These are phyloP conservation scores for Nycticryphes semicollaris DNA, from an alignment of 2,113 vertebrate species.

Conservation along the genomic window DNA sequence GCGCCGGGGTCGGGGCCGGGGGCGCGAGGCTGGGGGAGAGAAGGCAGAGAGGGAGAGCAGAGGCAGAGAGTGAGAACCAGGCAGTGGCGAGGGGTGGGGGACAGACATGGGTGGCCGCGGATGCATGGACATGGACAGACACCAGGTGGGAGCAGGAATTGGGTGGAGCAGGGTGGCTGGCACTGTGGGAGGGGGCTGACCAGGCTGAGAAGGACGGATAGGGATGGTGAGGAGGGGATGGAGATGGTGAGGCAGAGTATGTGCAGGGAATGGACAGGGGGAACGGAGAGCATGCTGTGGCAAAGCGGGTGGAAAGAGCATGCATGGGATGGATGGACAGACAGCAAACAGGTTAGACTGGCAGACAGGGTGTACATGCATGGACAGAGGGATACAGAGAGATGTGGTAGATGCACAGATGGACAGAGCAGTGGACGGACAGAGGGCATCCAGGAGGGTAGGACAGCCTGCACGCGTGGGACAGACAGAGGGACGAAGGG, in stretches of 20 bases:
- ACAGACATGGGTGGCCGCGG: not conserved
- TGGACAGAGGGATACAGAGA: not conserved
- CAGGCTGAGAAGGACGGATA: not conserved
- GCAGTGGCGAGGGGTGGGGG: not conserved
- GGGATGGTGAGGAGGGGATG: not conserved
- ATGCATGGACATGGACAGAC: not conserved
- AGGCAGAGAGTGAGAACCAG: not conserved
- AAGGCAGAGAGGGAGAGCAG: not conserved
- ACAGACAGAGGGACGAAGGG: not conserved
- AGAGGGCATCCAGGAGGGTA: not conserved
- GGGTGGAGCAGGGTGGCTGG: too few species aligned
- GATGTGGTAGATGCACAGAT: fast-evolving
- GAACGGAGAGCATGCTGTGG: too few species aligned
- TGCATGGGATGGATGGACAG: not conserved
- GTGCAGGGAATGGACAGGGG: too few species aligned
- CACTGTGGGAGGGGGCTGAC: not conserved
- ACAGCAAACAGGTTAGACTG: not conserved
- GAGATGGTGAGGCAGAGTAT: not conserved
- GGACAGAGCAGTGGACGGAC: not conserved
- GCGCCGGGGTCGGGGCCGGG: not conserved
- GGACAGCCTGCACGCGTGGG: not conserved
- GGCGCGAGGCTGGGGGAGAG: not conserved
- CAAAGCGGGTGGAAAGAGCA: not conserved
- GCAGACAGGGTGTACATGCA: not conserved
- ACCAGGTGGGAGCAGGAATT: not conserved